Evolutionary conservation across 1,140 invertebrate species (phyloP), one percentile per base, ranked within the genome.

Genomic region (Euura lappo): DNA sequence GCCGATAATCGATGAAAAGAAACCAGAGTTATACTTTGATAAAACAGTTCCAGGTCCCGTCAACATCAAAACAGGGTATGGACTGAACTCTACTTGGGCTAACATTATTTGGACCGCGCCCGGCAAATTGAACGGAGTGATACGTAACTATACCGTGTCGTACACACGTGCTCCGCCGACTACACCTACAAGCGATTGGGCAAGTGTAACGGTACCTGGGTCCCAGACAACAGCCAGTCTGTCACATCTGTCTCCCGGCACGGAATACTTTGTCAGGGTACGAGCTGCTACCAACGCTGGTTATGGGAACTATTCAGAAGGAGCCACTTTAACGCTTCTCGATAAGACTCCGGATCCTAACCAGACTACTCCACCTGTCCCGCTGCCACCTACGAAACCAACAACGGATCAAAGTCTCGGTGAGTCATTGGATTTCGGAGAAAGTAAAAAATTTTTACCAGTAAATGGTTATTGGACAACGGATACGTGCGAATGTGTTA

Each of bases 281-380:
- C 85, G 88, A 74, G 91, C 90, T 28, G 84, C 82, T 3, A 91
- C 89, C 7, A 85, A 85, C 74, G 88, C 89, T 45, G 91, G 90
- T 11, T 82, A 85, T 69, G 90, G 91, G 6, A 87, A 85, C 74
- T 81, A 82, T 0, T 88, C 87, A 4, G 79, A 87, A 71, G 84
- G 85, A 43, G 83, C 88, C 68, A 75, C 83, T 28, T 28, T 28
- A 28, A 28, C 28, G 28, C 28, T 28, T 28, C 28, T 28, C 28
- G 28, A 28, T 28, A 28, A 28, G 28, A 28, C 28, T 28, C 28
- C 28, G 1, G 28, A 28, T 28, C 28, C 28, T 28, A 28, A 28
- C 28, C 28, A 28, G 28, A 28, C 28, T 28, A 28, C 28, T 28
- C 28, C 28, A 28, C 28, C 28, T 28, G 28, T 1, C 28, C 28